Conservation (phyloP, 2,888 invertebrate genomes). For the Notocelia uddmanniana region DNA sequence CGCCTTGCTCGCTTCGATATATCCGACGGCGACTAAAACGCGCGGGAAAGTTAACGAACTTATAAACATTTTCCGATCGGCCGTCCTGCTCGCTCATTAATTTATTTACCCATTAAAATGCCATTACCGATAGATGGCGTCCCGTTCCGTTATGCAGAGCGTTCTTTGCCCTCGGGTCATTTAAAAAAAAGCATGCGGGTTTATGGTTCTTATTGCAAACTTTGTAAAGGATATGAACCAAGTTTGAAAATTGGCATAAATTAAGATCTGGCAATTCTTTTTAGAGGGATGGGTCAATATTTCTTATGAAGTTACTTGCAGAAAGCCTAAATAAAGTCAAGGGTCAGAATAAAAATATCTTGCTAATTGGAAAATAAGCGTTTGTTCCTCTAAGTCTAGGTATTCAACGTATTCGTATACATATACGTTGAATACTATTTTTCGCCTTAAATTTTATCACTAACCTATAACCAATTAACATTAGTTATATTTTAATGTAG, state of each 20-base stretch:
- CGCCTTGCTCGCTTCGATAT: too few species aligned
- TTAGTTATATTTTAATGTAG: too few species aligned
- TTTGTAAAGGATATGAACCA: not conserved
- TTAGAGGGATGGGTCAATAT: not conserved
- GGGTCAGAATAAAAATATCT: too few species aligned
- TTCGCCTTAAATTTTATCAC: too few species aligned
- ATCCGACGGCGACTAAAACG: too few species aligned
- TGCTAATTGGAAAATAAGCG: too few species aligned
- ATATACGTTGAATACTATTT: too few species aligned
- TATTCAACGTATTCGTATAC: too few species aligned
- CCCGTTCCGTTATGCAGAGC: slow-evolving; percentile 53
- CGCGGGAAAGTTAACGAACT: slow-evolving; percentile 6
- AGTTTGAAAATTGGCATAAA: not conserved
- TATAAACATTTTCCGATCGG: slow-evolving; percentile 30
- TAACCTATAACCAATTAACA: too few species aligned
- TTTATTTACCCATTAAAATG: slow-evolving; percentile 56
- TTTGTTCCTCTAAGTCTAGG: too few species aligned
- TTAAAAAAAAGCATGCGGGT: slow-evolving; percentile 49
- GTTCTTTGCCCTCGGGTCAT: slow-evolving; percentile 51
- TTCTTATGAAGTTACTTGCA: not conserved
- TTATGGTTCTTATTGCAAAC: slow-evolving; percentile 23
- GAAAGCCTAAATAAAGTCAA: too few species aligned
- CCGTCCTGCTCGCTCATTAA: slow-evolving; percentile 40
- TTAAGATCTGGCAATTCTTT: too few species aligned
- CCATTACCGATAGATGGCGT: slow-evolving; percentile 51